Evolutionary conservation across 2,888 invertebrate species (phyloP).

Genomic region (Julus scandinavius): DNA sequence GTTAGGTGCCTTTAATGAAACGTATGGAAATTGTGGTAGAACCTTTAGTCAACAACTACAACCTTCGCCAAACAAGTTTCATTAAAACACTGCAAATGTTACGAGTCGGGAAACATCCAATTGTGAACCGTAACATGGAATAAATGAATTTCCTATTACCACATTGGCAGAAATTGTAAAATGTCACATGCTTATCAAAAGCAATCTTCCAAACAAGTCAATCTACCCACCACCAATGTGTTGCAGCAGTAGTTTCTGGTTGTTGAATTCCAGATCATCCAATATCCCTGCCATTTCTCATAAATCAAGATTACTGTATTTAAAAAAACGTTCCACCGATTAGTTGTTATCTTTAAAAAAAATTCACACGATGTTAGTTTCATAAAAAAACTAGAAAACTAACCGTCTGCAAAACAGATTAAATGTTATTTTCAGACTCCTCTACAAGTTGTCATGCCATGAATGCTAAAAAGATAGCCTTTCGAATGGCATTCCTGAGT

Average conservation of each 20-base stretch:
- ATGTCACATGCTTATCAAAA: too few relatives aligned
- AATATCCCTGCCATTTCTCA: background rate
- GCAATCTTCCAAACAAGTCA: too few relatives aligned
- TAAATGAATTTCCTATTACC: too few relatives aligned
- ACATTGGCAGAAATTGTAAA: too few relatives aligned
- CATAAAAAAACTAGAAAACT: background rate
- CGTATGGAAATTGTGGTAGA: background rate
- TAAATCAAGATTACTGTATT: slow-evolving; percentile 1
- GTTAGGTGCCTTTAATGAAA: background rate
- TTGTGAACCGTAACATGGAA: background rate
- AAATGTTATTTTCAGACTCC: background rate
- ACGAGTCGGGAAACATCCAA: background rate
- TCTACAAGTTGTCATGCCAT: background rate
- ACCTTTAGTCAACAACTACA: slow-evolving; percentile 28
- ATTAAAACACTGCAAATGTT: background rate
- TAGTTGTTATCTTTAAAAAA: background rate
- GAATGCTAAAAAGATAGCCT: background rate
- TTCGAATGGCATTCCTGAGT: background rate
- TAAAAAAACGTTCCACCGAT: background rate
- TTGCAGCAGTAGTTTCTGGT: too few relatives aligned
- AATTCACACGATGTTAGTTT: background rate
- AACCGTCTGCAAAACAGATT: slow-evolving; percentile 13
- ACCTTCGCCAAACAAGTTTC: background rate
- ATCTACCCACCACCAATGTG: too few relatives aligned
- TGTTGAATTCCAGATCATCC: too few relatives aligned